A percentile compares a stretch with the other conserved stretches of the same genome.
Evolutionary conservation across 2,888 invertebrate species (phyloP).

Genomic region (Cheilosia grossa): DNA sequence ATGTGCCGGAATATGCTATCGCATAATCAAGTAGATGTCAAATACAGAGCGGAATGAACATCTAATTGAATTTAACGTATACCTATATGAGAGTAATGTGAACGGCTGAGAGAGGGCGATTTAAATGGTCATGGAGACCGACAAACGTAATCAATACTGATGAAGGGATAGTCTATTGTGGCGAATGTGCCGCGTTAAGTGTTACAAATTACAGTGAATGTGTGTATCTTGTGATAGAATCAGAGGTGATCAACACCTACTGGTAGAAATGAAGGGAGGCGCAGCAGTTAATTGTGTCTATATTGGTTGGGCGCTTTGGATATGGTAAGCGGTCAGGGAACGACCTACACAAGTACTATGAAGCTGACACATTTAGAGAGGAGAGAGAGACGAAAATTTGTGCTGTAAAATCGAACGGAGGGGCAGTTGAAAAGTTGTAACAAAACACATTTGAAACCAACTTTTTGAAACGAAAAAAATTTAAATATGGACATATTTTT

Average conservation of each 20-base stretch:
- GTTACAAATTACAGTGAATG: neutral
- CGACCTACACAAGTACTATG: too few species aligned
- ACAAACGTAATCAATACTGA: conserved; percentile 48
- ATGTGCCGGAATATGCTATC: conserved; percentile 24
- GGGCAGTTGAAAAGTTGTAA: too few species aligned
- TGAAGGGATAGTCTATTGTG: neutral
- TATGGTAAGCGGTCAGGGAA: too few species aligned
- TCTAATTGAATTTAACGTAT: conserved; percentile 45
- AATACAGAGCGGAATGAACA: conserved; percentile 28
- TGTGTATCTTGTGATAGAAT: conserved; percentile 4
- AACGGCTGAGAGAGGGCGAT: conserved; percentile 3
- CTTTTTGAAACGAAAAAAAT: too few species aligned
- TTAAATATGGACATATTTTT: too few species aligned
- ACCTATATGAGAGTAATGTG: neutral
- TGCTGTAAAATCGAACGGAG: too few species aligned
- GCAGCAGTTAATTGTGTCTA: neutral
- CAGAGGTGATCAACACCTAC: conserved; percentile 22
- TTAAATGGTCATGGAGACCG: conserved; percentile 37
- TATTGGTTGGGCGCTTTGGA: neutral
- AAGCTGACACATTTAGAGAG: too few species aligned
- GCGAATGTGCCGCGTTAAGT: neutral
- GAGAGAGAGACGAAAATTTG: too few species aligned
- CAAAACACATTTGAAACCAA: too few species aligned
- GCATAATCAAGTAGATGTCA: conserved; percentile 45
- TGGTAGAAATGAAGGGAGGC: neutral